phyloP scores from a whole-genome alignment of 2,113 vertebrate species.

The Bos javanicus region DNA sequence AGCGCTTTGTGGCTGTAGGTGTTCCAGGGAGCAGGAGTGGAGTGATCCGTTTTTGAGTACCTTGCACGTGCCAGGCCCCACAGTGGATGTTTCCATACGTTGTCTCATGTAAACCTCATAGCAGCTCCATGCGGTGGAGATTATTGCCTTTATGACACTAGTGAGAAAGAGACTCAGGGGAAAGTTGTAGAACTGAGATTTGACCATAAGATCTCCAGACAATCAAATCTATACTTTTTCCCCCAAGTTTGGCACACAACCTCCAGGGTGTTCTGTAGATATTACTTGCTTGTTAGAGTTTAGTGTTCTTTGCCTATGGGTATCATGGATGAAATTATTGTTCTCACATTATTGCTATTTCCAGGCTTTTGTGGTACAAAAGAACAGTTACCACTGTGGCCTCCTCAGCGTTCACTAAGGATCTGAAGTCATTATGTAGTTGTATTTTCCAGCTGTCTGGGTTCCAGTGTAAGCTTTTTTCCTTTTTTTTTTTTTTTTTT shows the following conservation, averaged over 20 bases:
- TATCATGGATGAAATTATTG: not conserved
- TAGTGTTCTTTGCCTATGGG: slow-evolving; percentile 11
- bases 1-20: not conserved
- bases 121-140: not conserved
- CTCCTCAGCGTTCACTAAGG: not conserved
- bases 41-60: not conserved
- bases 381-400: not conserved
- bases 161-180: not conserved
- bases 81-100: not conserved
- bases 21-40: not conserved
- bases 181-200: not conserved
- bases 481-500: not conserved
- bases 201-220: not conserved
- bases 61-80: not conserved
- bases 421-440: not conserved
- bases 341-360: slow-evolving; percentile 47
- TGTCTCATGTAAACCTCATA: not conserved
- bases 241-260: not conserved
- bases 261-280: slow-evolving; percentile 1
- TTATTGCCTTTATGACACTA: not conserved
- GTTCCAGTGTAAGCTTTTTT: not conserved
- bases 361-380: slow-evolving; percentile 25
- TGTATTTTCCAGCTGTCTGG: not conserved
- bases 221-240: not conserved
- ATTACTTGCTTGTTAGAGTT: slow-evolving; percentile 14